phyloP scores from a whole-genome alignment of 2,888 invertebrate genomes.

The Ophion ventricosus region DNA sequence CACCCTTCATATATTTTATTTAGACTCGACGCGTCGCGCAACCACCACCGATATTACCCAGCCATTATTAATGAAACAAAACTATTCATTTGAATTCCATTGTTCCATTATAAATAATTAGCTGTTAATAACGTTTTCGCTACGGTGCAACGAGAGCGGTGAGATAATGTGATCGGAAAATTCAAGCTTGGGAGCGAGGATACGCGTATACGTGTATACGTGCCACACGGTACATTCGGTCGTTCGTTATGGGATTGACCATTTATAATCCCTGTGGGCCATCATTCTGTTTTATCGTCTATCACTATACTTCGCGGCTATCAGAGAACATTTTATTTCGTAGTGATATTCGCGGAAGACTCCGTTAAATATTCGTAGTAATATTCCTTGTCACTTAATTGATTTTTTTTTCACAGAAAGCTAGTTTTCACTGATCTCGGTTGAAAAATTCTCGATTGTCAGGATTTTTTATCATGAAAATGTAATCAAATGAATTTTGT shows the following conservation, averaged over 20 bases:
- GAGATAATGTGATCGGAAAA: conserved; percentile 75
- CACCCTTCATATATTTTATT: conserved; percentile 80
- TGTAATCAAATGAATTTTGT: not conserved
- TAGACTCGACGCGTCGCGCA: conserved; percentile 76
- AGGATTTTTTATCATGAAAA: not conserved
- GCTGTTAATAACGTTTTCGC: conserved; percentile 79
- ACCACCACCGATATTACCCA: conserved; percentile 77
- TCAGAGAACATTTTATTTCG: conserved; percentile 51
- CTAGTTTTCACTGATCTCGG: not conserved
- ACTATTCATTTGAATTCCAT: conserved; percentile 83
- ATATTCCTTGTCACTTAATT: not conserved
- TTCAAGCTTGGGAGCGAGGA: conserved; percentile 40
- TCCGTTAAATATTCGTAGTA: no score
- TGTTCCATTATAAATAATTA: conserved; percentile 83
- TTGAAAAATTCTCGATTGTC: not conserved
- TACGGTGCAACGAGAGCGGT: conserved; percentile 61
- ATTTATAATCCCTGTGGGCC: conserved; percentile 61
- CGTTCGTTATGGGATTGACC: conserved; percentile 60
- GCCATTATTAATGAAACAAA: conserved; percentile 82
- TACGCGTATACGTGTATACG: conserved; percentile 28
- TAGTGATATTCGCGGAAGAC: not conserved
- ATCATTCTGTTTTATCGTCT: conserved; percentile 53
- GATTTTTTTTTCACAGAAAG: not conserved
- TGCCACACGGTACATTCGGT: conserved; percentile 22
- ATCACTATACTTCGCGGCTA: conserved; percentile 42